These are phyloP conservation scores for Natrix natrix DNA, from an alignment of 2,797 vertebrate genomes.

Conservation along the genomic window DNA sequence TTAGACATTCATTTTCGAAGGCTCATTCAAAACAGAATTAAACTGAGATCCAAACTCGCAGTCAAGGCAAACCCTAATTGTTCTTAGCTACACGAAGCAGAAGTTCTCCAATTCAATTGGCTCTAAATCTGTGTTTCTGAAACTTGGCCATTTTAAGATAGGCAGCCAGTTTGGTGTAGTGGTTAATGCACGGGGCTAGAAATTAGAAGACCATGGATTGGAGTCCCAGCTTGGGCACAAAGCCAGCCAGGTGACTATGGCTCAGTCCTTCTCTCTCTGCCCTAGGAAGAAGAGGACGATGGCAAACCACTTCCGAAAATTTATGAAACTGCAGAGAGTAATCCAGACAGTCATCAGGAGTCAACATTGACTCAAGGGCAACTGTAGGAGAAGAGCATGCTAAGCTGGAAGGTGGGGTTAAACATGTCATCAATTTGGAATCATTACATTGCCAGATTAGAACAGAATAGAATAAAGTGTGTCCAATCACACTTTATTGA, in stretches of 20 bases:
- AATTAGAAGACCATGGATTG: neutral
- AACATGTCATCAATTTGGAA: neutral
- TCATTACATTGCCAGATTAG: neutral
- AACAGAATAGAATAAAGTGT: too few relatives aligned
- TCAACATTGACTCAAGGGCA: neutral
- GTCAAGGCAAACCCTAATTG: neutral
- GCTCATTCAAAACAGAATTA: neutral
- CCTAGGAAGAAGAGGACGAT: neutral
- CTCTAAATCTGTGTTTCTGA: neutral
- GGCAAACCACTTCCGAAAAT: neutral
- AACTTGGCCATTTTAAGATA: neutral
- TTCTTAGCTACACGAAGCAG: neutral
- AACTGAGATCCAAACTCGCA: neutral
- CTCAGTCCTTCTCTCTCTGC: neutral
- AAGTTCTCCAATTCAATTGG: neutral
- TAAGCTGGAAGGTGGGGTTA: neutral
- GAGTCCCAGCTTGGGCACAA: neutral
- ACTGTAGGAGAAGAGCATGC: neutral
- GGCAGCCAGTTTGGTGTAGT: neutral
- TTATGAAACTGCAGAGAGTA: neutral
- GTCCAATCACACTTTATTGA: too few relatives aligned
- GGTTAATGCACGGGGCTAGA: neutral
- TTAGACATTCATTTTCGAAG: neutral
- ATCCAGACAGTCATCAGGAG: neutral
- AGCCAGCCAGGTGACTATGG: neutral